These are phyloP conservation scores for Alauda arvensis DNA, from an alignment of 2,797 vertebrate species.

Conservation along the genomic window DNA sequence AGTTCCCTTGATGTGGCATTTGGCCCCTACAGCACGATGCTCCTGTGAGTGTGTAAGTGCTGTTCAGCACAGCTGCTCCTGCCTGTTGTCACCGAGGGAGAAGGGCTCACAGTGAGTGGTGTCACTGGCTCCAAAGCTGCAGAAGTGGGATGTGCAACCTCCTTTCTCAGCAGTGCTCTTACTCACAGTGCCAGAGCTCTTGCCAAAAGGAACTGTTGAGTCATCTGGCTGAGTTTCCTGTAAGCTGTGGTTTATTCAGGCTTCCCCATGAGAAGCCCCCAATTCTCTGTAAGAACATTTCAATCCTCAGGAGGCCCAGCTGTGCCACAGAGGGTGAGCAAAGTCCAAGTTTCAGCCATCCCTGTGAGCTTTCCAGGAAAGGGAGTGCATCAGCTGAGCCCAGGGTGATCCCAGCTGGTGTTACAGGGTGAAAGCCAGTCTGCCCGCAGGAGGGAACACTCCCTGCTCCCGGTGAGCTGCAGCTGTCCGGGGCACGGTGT, in stretches of 20 bases:
- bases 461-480: background rate
- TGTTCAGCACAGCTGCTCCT: background rate
- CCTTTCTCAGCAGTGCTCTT: background rate
- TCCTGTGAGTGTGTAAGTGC: background rate
- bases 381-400: background rate
- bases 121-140: background rate
- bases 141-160: background rate
- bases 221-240: background rate
- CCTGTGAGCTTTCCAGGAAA: background rate
- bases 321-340: background rate
- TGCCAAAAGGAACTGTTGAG: background rate
- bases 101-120: rapidly evolving
- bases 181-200: rapidly evolving
- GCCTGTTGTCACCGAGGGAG: background rate
- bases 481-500: rapidly evolving
- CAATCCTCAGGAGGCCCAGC: background rate
- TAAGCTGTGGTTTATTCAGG: background rate
- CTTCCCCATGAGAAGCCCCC: background rate
- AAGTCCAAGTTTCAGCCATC: background rate
- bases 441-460: background rate
- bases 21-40: background rate
- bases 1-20: background rate
- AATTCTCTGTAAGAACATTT: background rate
- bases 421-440: background rate
- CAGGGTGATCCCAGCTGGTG: background rate